phyloP scores from a whole-genome alignment of 2,888 invertebrate species.

The Lepidochitona cinerea region DNA sequence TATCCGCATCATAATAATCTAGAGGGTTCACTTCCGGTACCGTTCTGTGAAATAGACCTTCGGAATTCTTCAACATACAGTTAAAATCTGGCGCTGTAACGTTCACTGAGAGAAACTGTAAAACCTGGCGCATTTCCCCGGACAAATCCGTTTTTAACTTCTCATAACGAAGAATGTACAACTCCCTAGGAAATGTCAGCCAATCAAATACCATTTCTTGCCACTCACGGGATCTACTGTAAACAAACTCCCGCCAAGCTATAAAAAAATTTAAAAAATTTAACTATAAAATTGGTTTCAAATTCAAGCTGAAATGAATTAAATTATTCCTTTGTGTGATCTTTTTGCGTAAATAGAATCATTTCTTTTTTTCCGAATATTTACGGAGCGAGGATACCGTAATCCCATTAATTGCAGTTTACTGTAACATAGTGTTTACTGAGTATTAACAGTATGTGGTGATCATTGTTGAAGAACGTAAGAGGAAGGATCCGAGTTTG shows the following conservation, averaged over 20 bases:
- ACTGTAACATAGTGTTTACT: no score
- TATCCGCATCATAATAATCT: not conserved
- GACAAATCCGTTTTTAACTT: slow-evolving; percentile 19
- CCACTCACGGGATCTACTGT: slow-evolving; percentile 25
- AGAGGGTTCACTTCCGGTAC: not conserved
- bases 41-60: slow-evolving; percentile 12
- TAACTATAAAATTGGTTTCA: no score
- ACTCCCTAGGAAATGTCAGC: slow-evolving; percentile 33
- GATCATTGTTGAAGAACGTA: no score
- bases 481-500: no score
- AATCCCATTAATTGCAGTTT: no score
- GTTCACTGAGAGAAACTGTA: slow-evolving; percentile 27
- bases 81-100: slow-evolving; percentile 18
- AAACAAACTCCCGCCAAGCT: slow-evolving; percentile 35
- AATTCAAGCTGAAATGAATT: no score
- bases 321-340: no score
- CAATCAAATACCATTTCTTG: slow-evolving; percentile 31
- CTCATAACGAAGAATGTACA: slow-evolving; percentile 30
- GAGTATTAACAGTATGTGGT: no score
- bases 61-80: slow-evolving; percentile 31
- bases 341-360: no score
- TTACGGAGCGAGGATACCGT: no score
- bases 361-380: no score
- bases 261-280: slow-evolving; percentile 3
- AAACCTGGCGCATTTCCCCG: slow-evolving; percentile 17